phyloP scores from a whole-genome alignment of 2,888 invertebrate genomes.

The Vesta saturnalis region DNA sequence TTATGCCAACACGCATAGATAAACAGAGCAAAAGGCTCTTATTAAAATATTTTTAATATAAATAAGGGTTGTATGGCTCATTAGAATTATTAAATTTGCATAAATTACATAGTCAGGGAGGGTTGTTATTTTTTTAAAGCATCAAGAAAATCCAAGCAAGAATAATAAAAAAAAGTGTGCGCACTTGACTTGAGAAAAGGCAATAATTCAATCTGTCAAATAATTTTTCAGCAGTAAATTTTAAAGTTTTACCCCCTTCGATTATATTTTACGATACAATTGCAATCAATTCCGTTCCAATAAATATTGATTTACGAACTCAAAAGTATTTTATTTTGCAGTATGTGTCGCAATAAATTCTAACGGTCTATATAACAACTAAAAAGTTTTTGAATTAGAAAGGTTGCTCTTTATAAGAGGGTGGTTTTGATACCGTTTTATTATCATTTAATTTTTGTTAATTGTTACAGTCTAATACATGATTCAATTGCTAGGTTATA shows the following conservation, averaged over 20 bases:
- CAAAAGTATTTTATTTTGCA: conserved; percentile 59
- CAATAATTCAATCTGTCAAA: conserved; percentile 48
- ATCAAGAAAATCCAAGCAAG: no score
- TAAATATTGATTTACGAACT: conserved; percentile 61
- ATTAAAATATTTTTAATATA: conserved; percentile 55
- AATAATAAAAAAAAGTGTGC: neutral
- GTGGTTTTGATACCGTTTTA: no score
- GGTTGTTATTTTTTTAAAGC: no score
- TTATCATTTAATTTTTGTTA: no score
- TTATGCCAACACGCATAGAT: conserved; percentile 44
- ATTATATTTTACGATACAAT: conserved; percentile 44
- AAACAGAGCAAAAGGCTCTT: conserved; percentile 45
- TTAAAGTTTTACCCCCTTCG: conserved; percentile 51
- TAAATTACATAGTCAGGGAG: conserved; percentile 47
- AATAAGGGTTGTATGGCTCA: conserved; percentile 52
- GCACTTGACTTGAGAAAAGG: conserved; percentile 35
- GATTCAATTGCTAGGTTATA: no score
- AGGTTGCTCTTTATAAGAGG: no score
- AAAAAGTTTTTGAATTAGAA: neutral
- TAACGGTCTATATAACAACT: conserved; percentile 20
- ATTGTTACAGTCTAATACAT: no score
- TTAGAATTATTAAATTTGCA: conserved; percentile 54
- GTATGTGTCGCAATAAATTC: conserved; percentile 57
- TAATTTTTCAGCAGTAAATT: conserved; percentile 51
- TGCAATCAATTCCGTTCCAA: conserved; percentile 57